Percentiles rank a stretch among this genome's conserved stretches.
Conservation (phyloP, 1,140 invertebrate species). For the Cryptotermes secundus region DNA sequence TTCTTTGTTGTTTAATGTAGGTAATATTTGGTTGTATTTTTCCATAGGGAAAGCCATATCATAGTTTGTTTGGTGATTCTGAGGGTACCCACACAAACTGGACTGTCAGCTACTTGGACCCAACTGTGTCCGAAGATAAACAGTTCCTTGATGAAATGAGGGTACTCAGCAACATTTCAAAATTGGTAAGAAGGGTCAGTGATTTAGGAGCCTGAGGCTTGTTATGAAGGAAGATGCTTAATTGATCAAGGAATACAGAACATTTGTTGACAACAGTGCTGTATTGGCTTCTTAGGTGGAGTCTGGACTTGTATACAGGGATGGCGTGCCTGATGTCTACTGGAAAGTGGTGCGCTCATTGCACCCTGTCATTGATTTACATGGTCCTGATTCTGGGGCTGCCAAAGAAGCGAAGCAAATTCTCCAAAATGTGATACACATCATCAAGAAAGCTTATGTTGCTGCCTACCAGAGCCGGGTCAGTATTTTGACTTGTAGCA, state of each 20-base stretch:
- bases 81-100: background rate
- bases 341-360: constrained; percentile 64
- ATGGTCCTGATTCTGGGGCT: constrained; percentile 66
- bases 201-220: no score
- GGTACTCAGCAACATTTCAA: constrained; percentile 30
- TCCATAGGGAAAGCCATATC: background rate
- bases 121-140: constrained; percentile 30
- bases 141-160: constrained; percentile 36
- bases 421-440: constrained; percentile 57
- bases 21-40: no score
- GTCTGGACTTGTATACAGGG: constrained; percentile 37
- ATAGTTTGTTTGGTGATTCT: background rate
- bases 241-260: no score
- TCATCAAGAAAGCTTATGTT: constrained; percentile 59
- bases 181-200: constrained; percentile 30
- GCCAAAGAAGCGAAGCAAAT: constrained; percentile 66
- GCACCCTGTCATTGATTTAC: constrained; percentile 60
- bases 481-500: constrained; percentile 23
- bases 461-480: constrained; percentile 68
- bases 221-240: no score
- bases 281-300: constrained; percentile 8
- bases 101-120: constrained; percentile 18
- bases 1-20: no score
- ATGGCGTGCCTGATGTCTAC: constrained; percentile 64
- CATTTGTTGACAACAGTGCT: no score